These are phyloP conservation scores for Acanthurus tractus DNA, from an alignment of 2,797 vertebrate genomes.

Conservation along the genomic window DNA sequence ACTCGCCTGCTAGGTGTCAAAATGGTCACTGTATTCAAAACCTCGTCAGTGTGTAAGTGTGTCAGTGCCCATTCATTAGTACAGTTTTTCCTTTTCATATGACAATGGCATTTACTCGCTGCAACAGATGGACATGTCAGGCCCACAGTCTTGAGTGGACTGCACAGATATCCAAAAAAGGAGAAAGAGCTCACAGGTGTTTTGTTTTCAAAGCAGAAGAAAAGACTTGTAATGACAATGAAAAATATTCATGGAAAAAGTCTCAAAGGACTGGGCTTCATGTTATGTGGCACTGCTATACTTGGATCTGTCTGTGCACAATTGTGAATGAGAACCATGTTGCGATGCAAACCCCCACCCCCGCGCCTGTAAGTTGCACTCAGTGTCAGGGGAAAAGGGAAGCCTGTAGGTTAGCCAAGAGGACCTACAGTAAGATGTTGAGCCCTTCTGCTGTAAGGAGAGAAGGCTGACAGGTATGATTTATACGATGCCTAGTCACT, in stretches of 20 bases:
- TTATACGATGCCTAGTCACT: slow-evolving; percentile 65
- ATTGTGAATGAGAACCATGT: slow-evolving; percentile 41
- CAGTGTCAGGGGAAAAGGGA: slow-evolving; percentile 48
- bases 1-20: slow-evolving; percentile 80
- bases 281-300: slow-evolving; percentile 14
- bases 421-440: slow-evolving; percentile 54
- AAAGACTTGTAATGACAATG: slow-evolving; percentile 10
- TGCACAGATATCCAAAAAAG: slow-evolving; percentile 14
- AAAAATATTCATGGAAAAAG: not conserved
- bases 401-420: slow-evolving; percentile 23
- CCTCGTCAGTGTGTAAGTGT: slow-evolving; percentile 32
- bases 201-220: slow-evolving; percentile 18
- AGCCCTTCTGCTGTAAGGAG: slow-evolving; percentile 71
- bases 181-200: slow-evolving; percentile 9
- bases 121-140: slow-evolving; percentile 13
- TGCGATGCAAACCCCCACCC: slow-evolving; percentile 47
- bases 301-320: slow-evolving; percentile 3
- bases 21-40: slow-evolving; percentile 69
- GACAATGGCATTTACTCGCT: slow-evolving; percentile 5
- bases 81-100: slow-evolving; percentile 17
- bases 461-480: slow-evolving; percentile 68
- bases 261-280: slow-evolving; percentile 1
- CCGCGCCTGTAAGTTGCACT: slow-evolving; percentile 38
- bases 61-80: slow-evolving; percentile 45
- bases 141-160: slow-evolving; percentile 24